Percentiles rank a stretch among this genome's conserved stretches.
These are phyloP conservation scores for Alectura lathami DNA, from an alignment of 2,113 vertebrate species.

Conservation along the genomic window DNA sequence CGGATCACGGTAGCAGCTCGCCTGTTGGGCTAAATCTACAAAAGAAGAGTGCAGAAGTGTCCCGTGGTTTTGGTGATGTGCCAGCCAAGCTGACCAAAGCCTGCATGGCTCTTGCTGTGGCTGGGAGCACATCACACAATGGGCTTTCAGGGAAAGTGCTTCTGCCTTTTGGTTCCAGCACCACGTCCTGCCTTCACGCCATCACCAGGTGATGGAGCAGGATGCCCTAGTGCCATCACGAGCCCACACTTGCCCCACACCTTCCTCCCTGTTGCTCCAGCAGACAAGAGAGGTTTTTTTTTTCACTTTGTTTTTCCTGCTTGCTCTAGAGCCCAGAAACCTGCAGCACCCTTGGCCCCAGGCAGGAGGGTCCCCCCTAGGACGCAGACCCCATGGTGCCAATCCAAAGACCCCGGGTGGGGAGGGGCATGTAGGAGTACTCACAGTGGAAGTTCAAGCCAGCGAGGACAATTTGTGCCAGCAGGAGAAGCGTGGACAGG, in stretches of 20 bases:
- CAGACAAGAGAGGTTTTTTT: background rate
- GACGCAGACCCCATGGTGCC: rapidly evolving
- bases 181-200: background rate
- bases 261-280: background rate
- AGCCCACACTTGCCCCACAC: background rate
- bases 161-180: background rate
- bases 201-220: background rate
- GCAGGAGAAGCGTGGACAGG: constrained; percentile 10
- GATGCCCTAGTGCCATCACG: rapidly evolving
- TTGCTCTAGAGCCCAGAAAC: background rate
- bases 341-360: rapidly evolving
- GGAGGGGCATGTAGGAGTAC: background rate
- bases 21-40: background rate
- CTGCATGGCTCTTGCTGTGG: background rate
- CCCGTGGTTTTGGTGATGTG: background rate
- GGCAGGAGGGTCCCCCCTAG: background rate
- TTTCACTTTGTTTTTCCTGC: background rate
- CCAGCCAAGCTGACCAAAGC: background rate
- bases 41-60: background rate
- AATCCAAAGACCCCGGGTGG: rapidly evolving
- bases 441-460: constrained; percentile 36
- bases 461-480: background rate
- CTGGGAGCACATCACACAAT: background rate
- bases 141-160: background rate
- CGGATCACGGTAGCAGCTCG: background rate